These are phyloP conservation scores for Octomys mimax DNA, from an alignment of 2,797 vertebrate species.

Conservation along the genomic window DNA sequence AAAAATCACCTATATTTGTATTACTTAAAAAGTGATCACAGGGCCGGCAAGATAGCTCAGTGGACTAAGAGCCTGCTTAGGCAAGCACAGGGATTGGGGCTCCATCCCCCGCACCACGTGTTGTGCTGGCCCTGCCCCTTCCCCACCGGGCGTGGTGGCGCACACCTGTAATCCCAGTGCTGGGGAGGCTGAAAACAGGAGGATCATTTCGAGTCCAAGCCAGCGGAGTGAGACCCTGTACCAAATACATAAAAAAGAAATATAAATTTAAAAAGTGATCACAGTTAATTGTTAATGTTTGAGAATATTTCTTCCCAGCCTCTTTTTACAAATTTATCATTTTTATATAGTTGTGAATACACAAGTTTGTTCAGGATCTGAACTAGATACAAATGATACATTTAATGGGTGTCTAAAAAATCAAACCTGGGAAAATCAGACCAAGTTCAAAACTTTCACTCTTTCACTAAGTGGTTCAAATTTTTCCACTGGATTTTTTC, in stretches of 20 bases:
- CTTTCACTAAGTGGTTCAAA: not conserved
- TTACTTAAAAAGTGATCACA: not conserved
- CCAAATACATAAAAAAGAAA: too few relatives aligned
- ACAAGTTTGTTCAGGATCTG: not conserved
- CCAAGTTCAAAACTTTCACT: not conserved
- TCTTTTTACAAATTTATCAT: not conserved
- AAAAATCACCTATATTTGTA: not conserved
- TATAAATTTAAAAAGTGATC: not conserved
- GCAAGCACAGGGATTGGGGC: too few relatives aligned
- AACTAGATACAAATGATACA: slow-evolving; percentile 23
- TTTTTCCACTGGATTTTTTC: not conserved
- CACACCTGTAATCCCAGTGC: too few relatives aligned
- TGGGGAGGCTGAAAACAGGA: too few relatives aligned
- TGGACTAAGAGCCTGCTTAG: too few relatives aligned
- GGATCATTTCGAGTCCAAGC: too few relatives aligned
- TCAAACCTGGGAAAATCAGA: slow-evolving; percentile 2
- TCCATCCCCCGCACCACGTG: too few relatives aligned
- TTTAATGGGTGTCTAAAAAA: not conserved
- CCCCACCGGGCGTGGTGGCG: too few relatives aligned
- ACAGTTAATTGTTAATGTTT: not conserved
- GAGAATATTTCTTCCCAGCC: not conserved
- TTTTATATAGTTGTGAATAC: slow-evolving; percentile 17
- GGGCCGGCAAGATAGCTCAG: too few relatives aligned
- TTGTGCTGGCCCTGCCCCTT: too few relatives aligned
- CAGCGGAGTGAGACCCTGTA: too few relatives aligned